Percentiles rank a stretch among this genome's conserved stretches.
These are phyloP conservation scores for Hartigia nigra DNA, from an alignment of 2,888 invertebrate genomes.

Conservation along the genomic window DNA sequence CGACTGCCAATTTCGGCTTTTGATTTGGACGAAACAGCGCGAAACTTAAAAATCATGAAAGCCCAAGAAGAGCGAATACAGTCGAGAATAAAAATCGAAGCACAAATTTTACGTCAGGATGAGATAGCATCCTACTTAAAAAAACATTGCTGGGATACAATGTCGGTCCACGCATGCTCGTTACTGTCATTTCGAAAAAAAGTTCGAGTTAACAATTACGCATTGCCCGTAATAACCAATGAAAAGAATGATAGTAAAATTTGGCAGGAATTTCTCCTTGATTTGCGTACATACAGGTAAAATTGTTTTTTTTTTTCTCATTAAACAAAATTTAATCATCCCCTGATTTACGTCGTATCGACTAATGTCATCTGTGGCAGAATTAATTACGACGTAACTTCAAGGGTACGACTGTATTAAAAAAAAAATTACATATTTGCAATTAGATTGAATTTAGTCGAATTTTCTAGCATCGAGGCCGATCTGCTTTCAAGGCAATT, in stretches of 20 bases:
- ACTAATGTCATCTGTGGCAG: background rate
- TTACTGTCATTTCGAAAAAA: conserved; percentile 63
- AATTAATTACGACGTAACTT: background rate
- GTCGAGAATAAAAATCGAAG: conserved; percentile 67
- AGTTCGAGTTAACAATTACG: conserved; percentile 70
- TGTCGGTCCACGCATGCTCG: conserved; percentile 66
- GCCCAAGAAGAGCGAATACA: conserved; percentile 68
- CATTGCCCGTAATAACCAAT: conserved; percentile 64
- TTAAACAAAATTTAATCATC: background rate
- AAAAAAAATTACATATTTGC: background rate
- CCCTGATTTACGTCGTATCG: background rate
- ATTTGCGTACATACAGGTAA: background rate
- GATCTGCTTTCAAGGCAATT: background rate
- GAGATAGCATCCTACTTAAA: conserved; percentile 70
- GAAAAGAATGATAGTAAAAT: conserved; percentile 57
- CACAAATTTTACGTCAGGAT: conserved; percentile 70
- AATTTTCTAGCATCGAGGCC: background rate
- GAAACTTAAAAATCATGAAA: conserved; percentile 60
- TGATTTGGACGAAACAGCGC: conserved; percentile 70
- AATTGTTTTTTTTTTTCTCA: background rate
- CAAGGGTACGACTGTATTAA: background rate
- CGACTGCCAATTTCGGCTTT: conserved; percentile 72
- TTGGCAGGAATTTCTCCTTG: conserved; percentile 57
- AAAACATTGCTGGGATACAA: conserved; percentile 70
- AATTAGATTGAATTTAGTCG: background rate